Conservation (phyloP, 2,113 vertebrate genomes). For the Alces alces region DNA sequence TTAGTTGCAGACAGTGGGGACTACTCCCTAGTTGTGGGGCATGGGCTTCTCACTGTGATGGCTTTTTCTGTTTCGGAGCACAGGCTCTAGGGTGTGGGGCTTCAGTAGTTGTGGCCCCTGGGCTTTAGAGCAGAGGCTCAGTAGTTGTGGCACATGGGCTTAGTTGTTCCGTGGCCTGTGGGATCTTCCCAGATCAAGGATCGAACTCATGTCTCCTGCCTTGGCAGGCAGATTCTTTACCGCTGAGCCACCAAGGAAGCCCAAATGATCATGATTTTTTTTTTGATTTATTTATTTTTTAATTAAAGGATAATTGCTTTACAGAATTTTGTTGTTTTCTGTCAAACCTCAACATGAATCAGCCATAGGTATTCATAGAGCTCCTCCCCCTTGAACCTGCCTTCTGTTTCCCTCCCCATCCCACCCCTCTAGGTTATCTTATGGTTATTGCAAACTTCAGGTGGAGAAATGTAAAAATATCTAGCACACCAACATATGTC, state of each 20-base stretch:
- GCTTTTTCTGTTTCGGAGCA: not conserved
- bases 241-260: not conserved
- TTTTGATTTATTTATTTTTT: not conserved
- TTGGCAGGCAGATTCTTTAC: not conserved
- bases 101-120: not conserved
- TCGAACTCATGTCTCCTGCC: not conserved
- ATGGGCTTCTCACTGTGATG: not conserved
- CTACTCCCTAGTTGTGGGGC: not conserved
- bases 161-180: not conserved
- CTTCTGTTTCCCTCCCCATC: not conserved
- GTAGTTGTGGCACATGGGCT: not conserved
- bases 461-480: not conserved
- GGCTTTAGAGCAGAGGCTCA: not conserved
- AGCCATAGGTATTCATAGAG: not conserved
- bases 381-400: not conserved
- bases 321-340: not conserved
- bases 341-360: not conserved
- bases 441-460: not conserved
- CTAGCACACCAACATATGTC: fast-evolving
- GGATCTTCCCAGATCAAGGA: not conserved
- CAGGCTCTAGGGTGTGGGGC: not conserved
- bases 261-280: not conserved
- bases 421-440: not conserved
- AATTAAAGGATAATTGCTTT: not conserved
- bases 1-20: not conserved